phyloP scores from a whole-genome alignment of 2,113 vertebrate genomes.

The Chloropsis cyanopogon region DNA sequence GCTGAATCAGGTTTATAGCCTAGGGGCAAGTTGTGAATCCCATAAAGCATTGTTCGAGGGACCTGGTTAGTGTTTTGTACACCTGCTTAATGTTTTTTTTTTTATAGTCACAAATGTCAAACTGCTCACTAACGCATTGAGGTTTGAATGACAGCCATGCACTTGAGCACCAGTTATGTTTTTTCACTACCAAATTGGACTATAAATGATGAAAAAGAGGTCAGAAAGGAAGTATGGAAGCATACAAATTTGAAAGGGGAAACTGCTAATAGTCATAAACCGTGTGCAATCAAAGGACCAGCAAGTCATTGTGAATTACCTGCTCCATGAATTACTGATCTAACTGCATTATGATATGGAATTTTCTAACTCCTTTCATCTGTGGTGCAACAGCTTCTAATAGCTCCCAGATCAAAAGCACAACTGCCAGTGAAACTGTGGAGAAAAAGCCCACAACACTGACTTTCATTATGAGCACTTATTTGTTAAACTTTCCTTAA shows the following conservation, averaged over 20 bases:
- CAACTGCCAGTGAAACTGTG: slow-evolving; percentile 23
- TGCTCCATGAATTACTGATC: slow-evolving; percentile 79
- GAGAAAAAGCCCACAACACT: slow-evolving; percentile 8
- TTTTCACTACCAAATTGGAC: slow-evolving; percentile 82
- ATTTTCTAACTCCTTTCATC: slow-evolving; percentile 82
- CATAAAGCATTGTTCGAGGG: slow-evolving; percentile 79
- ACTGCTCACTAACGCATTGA: slow-evolving; percentile 72
- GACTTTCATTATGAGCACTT: slow-evolving; percentile 41
- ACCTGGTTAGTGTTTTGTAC: slow-evolving; percentile 83
- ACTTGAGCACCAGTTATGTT: slow-evolving; percentile 73
- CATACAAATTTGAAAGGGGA: slow-evolving; percentile 83
- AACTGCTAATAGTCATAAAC: slow-evolving; percentile 86
- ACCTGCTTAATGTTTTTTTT: slow-evolving; percentile 79
- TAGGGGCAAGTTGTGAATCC: slow-evolving; percentile 75
- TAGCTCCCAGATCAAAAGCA: slow-evolving; percentile 76
- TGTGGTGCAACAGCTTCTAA: slow-evolving; percentile 70
- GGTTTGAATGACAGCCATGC: slow-evolving; percentile 78
- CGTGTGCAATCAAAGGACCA: slow-evolving; percentile 78
- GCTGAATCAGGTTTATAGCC: slow-evolving; percentile 73
- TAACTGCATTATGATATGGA: slow-evolving; percentile 76
- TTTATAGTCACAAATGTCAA: slow-evolving; percentile 79
- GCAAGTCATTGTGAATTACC: slow-evolving; percentile 80
- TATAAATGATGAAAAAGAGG: slow-evolving; percentile 86
- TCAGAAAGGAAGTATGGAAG: slow-evolving; percentile 84
- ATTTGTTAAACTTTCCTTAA: slow-evolving; percentile 47